Base-by-base conservation (phyloP, 1,140 invertebrate species). In the Diuraphis noxia region DNA sequence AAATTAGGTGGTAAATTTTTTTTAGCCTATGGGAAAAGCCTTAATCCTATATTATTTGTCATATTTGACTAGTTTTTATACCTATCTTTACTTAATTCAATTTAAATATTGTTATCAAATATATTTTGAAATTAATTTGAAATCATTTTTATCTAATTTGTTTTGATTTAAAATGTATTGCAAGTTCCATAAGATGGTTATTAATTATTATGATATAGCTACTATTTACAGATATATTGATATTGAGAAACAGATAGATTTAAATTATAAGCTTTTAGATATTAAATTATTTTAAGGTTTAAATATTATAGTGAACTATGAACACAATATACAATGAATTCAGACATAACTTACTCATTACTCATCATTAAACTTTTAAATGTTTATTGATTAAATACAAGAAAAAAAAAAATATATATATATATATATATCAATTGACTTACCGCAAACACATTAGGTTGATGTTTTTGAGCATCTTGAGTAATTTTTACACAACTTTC, bases 401-500 rank as follows among this genome's bases (percentile, higher is more conserved):
- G n/a, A n/a, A n/a, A n/a, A n/a, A n/a, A n/a, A n/a, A n/a, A n/a
- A n/a, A n/a, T n/a, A n/a, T n/a, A n/a, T n/a, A 43, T 84, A 43
- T 41, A 36, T 52, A 41, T 5, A 56, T 36, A 56, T 43, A 92
- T 77, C 17, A 92, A 40, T 36, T 52, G 89, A 94, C 94, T 93
- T 94, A 95, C 95, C 41, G 93, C 94, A 93, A 95, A 95, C 4
- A 95, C 95, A 94, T 94, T 94, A 2, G 93, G 93, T 92, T 95
- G 95, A 93, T 94, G 94, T 92, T 95, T 95, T 38, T 95, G 95
- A 41, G 94, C 91, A 86, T 94, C 93, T 93, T 95, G 95, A 72
- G 96, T 96, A 93, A 98, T 97, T 95, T 98, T 98, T 36, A 97
- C 96, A 93, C 97, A 98, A 93, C 97, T 96, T 94, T 97, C 96